A percentile compares a stretch with the other conserved stretches of the same genome.
Conservation (phyloP, 2,888 invertebrate genomes). For the Myathropa florea region DNA sequence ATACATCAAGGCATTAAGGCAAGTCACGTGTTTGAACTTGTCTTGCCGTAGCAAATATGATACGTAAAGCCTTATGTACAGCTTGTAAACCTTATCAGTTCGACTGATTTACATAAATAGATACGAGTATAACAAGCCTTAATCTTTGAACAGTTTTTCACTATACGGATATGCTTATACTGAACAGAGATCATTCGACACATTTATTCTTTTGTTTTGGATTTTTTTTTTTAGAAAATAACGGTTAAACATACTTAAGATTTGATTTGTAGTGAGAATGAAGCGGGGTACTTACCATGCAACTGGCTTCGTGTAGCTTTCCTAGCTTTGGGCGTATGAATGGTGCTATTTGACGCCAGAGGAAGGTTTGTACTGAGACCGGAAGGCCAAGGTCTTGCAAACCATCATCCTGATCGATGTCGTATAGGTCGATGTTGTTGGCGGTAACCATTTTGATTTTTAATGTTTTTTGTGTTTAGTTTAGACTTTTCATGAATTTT, state of each 20-base stretch:
- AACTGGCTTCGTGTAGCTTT: constrained; percentile 97
- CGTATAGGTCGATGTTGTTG: constrained; percentile 77
- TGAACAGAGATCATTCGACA: constrained; percentile 60
- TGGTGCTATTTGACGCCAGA: constrained; percentile 98
- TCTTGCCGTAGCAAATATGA: constrained; percentile 59
- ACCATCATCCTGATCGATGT: constrained; percentile 83
- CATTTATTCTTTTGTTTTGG: constrained; percentile 27
- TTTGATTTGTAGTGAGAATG: background rate
- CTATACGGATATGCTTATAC: constrained; percentile 45
- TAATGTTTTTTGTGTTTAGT: background rate
- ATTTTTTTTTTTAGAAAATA: constrained; percentile 22
- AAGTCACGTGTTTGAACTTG: constrained; percentile 2
- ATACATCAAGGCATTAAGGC: constrained; percentile 38
- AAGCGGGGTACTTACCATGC: constrained; percentile 90
- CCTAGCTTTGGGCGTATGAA: constrained; percentile 97
- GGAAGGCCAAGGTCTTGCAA: constrained; percentile 91
- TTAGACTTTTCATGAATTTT: background rate
- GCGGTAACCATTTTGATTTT: constrained; percentile 73
- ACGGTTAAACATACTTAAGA: too few species aligned
- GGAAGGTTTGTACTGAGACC: constrained; percentile 97
- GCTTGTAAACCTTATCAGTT: constrained; percentile 47
- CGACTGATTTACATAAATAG: constrained; percentile 23
- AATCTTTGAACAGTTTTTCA: constrained; percentile 43
- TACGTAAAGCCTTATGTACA: constrained; percentile 73
- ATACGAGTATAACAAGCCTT: constrained; percentile 37